phyloP scores from a whole-genome alignment of 2,888 invertebrate genomes.

The Andricus quercusramuli region DNA sequence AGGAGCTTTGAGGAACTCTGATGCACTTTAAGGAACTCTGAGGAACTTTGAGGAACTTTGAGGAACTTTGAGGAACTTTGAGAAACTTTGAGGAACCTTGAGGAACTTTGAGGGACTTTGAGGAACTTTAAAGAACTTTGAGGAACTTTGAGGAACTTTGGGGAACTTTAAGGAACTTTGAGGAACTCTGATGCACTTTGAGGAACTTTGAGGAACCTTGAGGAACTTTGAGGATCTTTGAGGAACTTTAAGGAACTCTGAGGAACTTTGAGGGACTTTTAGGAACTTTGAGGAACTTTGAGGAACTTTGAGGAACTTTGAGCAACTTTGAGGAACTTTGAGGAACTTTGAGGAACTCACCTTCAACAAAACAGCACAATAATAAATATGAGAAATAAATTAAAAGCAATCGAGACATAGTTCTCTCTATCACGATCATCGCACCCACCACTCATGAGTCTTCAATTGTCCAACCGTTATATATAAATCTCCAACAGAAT shows the following conservation, averaged over 20 bases:
- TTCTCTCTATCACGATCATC: neutral
- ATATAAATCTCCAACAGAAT: constrained; percentile 18
- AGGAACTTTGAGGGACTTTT: neutral
- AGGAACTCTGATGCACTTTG: too few species aligned
- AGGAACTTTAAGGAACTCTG: too few species aligned
- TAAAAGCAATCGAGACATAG: neutral
- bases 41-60: too few species aligned
- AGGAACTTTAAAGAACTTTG: neutral
- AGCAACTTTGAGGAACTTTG: too few species aligned
- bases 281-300: neutral
- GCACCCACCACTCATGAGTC: neutral
- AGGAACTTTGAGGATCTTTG: neutral
- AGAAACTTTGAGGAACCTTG: too few species aligned
- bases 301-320: neutral
- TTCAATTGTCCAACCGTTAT: constrained; percentile 14
- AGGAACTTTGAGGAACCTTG: too few species aligned
- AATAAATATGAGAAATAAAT: neutral
- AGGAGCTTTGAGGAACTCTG: too few species aligned
- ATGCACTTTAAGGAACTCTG: too few species aligned
- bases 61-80: too few species aligned
- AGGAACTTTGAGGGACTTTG: too few species aligned
- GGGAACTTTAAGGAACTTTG: too few species aligned
- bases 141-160: neutral
- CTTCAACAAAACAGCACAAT: constrained; percentile 9
- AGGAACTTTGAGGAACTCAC: constrained; percentile 8